Evolutionary conservation across 2,113 vertebrate genomes (phyloP).

Genomic region (Phalacrocorax brasilianus): DNA sequence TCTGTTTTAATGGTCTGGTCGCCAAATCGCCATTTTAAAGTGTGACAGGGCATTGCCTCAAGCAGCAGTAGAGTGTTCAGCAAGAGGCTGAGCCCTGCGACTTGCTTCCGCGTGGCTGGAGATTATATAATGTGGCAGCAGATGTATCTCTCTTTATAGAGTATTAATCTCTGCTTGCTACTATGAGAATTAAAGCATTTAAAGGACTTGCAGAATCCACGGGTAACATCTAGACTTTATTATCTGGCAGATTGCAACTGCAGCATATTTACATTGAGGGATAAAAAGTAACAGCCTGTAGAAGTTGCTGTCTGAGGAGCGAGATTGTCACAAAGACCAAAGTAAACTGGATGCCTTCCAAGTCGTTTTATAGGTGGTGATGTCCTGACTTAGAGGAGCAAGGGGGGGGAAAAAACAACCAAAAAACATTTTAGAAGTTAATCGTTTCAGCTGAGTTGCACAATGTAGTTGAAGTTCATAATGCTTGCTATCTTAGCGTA

Average conservation of each 20-base stretch:
- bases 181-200: neutral
- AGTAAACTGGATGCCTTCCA: neutral
- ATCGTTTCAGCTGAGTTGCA: neutral
- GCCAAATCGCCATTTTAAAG: slow-evolving; percentile 11
- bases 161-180: neutral
- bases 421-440: neutral
- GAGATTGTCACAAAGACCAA: neutral
- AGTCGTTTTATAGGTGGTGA: neutral
- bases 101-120: neutral
- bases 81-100: neutral
- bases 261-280: neutral
- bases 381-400: neutral
- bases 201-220: neutral
- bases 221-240: neutral
- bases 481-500: neutral
- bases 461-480: neutral
- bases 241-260: neutral
- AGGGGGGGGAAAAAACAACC: too few relatives aligned
- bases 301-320: neutral
- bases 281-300: neutral
- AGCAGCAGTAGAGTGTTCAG: neutral
- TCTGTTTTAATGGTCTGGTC: neutral
- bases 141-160: neutral
- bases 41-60: neutral
- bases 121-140: slow-evolving; percentile 49